A percentile compares a stretch with the other conserved stretches of the same genome.
phyloP scores from a whole-genome alignment of 2,888 invertebrate genomes.

The Drosophila hamatofila region DNA sequence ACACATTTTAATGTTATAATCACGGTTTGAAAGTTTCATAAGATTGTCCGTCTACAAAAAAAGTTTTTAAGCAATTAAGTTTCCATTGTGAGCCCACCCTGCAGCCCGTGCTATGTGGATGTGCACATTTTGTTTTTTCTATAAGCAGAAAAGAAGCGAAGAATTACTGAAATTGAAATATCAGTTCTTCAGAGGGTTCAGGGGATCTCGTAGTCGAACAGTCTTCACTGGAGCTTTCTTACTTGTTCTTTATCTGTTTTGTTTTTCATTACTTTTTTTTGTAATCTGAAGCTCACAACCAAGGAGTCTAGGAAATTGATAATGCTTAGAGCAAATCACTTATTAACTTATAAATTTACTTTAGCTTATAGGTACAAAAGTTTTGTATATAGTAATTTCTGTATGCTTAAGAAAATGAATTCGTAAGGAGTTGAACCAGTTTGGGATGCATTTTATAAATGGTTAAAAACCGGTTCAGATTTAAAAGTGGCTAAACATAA shows the following conservation, averaged over 20 bases:
- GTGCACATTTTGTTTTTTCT: too few species aligned
- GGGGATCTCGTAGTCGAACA: too few species aligned
- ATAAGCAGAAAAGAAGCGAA: too few species aligned
- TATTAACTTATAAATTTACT: conserved; percentile 34
- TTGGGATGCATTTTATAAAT: background rate
- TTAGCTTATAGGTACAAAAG: conserved; percentile 2
- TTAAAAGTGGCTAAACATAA: background rate
- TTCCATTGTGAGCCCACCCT: too few species aligned
- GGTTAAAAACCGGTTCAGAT: background rate
- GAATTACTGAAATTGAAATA: too few species aligned
- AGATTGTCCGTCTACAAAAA: too few species aligned
- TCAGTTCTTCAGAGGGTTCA: too few species aligned
- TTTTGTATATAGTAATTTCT: conserved; percentile 12
- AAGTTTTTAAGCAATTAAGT: too few species aligned
- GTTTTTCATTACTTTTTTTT: conserved; percentile 8
- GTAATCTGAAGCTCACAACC: conserved; percentile 6
- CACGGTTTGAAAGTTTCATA: too few species aligned
- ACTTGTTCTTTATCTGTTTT: conserved; percentile 13
- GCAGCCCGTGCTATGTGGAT: too few species aligned
- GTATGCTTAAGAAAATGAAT: background rate
- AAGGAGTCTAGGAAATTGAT: conserved; percentile 37
- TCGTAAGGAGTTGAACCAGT: background rate
- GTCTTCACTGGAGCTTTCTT: too few species aligned
- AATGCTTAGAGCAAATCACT: conserved; percentile 36
- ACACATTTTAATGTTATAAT: too few species aligned